Evolutionary conservation across 2,888 invertebrate genomes (phyloP).

Genomic region (Noctua janthina): DNA sequence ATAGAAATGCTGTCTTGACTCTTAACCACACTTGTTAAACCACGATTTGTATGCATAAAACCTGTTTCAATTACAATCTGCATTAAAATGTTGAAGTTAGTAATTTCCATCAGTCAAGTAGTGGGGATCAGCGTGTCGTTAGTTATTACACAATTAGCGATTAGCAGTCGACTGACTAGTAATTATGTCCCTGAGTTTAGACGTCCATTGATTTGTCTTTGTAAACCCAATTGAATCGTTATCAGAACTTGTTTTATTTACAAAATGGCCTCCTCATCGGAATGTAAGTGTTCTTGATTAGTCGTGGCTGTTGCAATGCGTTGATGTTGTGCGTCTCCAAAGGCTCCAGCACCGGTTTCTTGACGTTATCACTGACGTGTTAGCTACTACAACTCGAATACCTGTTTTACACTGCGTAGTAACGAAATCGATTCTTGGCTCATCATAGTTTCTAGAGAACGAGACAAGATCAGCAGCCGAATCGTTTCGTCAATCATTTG

Average conservation of each 20-base stretch:
- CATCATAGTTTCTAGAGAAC: slow-evolving; percentile 11
- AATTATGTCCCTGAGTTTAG: background rate
- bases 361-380: slow-evolving; percentile 5
- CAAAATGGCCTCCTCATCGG: background rate
- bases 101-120: slow-evolving; percentile 10
- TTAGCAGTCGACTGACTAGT: background rate
- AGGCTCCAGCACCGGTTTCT: background rate
- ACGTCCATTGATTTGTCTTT: slow-evolving; percentile 12
- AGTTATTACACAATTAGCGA: slow-evolving; percentile 3
- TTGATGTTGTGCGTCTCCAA: background rate
- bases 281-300: slow-evolving; percentile 22
- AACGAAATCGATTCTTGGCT: background rate
- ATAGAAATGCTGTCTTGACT: background rate
- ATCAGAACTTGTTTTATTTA: slow-evolving; percentile 22
- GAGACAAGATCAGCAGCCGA: background rate
- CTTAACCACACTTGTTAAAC: background rate
- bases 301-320: slow-evolving; percentile 2
- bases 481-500: slow-evolving; percentile 9
- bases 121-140: slow-evolving; percentile 1
- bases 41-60: slow-evolving; percentile 13
- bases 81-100: background rate
- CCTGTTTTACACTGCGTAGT: slow-evolving; percentile 4
- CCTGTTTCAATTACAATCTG: slow-evolving; percentile 24
- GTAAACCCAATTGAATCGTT: slow-evolving; percentile 14
- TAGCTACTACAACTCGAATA: slow-evolving; percentile 2